Percentiles rank a stretch among this genome's conserved stretches.
Evolutionary conservation across 1,140 invertebrate genomes (phyloP).

Genomic region (Eumeta japonica): DNA sequence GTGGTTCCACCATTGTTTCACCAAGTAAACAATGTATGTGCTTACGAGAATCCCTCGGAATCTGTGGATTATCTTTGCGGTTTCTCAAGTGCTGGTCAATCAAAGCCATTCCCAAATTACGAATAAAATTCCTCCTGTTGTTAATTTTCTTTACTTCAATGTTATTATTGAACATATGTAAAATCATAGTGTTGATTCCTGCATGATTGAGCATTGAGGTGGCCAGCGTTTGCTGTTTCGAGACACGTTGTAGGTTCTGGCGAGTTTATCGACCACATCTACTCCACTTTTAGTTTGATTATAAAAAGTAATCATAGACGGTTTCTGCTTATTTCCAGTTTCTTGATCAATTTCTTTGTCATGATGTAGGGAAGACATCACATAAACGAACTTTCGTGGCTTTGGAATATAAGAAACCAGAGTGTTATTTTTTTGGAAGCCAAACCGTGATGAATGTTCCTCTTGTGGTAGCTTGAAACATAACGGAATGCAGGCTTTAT

Average conservation of each 20-base stretch:
- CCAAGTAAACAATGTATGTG: no score
- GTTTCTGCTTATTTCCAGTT: slow-evolving; percentile 20
- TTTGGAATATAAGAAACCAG: slow-evolving; percentile 27
- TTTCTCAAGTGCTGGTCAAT: slow-evolving; percentile 4
- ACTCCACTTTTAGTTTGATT: slow-evolving; percentile 35
- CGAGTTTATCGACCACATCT: slow-evolving; percentile 35
- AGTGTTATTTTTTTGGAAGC: slow-evolving; percentile 19
- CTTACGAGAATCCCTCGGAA: no score
- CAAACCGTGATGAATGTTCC: slow-evolving; percentile 11
- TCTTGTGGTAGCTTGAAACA: slow-evolving; percentile 13
- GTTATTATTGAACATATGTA: slow-evolving; percentile 8
- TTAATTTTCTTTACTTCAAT: slow-evolving; percentile 1
- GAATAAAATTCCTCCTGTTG: slow-evolving; percentile 2
- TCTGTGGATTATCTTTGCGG: slow-evolving; percentile 6
- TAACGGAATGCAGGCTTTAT: slow-evolving; percentile 3
- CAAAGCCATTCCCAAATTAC: slow-evolving; percentile 8
- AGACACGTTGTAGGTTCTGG: slow-evolving; percentile 19
- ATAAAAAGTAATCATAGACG: slow-evolving; percentile 32
- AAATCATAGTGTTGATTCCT: slow-evolving; percentile 11
- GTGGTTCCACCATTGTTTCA: no score
- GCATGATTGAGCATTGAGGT: slow-evolving; percentile 9
- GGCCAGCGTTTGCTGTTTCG: slow-evolving; percentile 25
- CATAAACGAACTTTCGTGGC: slow-evolving; percentile 17
- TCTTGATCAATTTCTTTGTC: slow-evolving; percentile 16
- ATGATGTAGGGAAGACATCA: slow-evolving; percentile 28